A percentile compares a stretch with the other conserved stretches of the same genome.
These are phyloP conservation scores for Eupithecia dodoneata DNA, from an alignment of 2,888 invertebrate genomes.

Conservation along the genomic window DNA sequence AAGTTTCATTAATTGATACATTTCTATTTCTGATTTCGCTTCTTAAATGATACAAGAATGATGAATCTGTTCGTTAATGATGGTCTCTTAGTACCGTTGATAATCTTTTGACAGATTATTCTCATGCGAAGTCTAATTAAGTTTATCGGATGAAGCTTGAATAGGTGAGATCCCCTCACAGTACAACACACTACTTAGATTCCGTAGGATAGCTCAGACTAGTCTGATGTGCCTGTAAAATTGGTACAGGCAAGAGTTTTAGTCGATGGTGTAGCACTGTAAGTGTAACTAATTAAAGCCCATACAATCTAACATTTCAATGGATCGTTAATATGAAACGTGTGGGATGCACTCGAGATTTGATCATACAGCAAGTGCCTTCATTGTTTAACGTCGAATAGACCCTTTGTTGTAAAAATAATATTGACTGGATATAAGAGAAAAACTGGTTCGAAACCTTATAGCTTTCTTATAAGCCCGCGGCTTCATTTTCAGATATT, in stretches of 20 bases:
- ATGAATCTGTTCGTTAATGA: slow-evolving; percentile 25
- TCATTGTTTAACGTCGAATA: slow-evolving; percentile 29
- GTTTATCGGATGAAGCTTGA: slow-evolving; percentile 71
- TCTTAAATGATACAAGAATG: not conserved
- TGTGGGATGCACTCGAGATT: slow-evolving; percentile 57
- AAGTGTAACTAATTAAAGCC: slow-evolving; percentile 67
- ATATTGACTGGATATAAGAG: not conserved
- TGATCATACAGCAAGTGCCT: slow-evolving; percentile 44
- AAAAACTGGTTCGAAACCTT: slow-evolving; percentile 1
- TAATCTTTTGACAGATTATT: slow-evolving; percentile 54
- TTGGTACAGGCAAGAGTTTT: not conserved
- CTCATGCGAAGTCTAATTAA: slow-evolving; percentile 64
- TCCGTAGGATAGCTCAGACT: slow-evolving; percentile 17
- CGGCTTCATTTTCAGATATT: not conserved
- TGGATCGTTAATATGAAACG: slow-evolving; percentile 68
- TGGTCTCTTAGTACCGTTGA: slow-evolving; percentile 44
- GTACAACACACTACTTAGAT: slow-evolving; percentile 19
- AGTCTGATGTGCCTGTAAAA: slow-evolving; percentile 5
- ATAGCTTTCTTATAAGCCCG: slow-evolving; percentile 2
- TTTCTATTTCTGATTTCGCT: not conserved
- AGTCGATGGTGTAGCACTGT: slow-evolving; percentile 16
- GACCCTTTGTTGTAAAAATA: not conserved
- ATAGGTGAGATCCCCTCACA: slow-evolving; percentile 69
- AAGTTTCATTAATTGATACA: not conserved
- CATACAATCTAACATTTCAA: slow-evolving; percentile 61